Percentiles rank a stretch among this genome's conserved stretches.
Conservation (phyloP, 2,113 vertebrate genomes). For the Microcebus jonahi region DNA sequence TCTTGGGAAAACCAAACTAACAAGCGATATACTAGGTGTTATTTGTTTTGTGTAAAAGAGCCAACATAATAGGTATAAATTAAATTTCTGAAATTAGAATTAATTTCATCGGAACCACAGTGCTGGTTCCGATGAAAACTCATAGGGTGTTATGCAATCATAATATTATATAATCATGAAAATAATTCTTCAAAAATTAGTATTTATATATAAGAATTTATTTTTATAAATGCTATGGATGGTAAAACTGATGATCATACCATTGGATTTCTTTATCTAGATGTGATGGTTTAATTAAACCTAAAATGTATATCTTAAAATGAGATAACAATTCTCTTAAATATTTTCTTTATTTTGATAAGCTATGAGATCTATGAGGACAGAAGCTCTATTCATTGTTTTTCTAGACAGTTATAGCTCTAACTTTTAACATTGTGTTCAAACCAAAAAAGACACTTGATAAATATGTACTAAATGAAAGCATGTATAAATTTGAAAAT, state of each 20-base stretch:
- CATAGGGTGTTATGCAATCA: neutral
- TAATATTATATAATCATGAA: neutral
- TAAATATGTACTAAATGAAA: neutral
- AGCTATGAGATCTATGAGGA: fast-evolving
- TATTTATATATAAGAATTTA: neutral
- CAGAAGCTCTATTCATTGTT: neutral
- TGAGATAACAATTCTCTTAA: neutral
- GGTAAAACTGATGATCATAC: neutral
- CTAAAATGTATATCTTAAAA: neutral
- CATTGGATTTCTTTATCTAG: neutral
- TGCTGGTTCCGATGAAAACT: neutral
- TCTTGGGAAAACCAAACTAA: neutral
- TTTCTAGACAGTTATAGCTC: neutral
- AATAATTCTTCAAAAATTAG: constrained; percentile 9
- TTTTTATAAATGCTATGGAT: neutral
- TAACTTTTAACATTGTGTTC: neutral
- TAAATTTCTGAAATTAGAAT: constrained; percentile 20
- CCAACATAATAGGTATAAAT: neutral
- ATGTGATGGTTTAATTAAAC: neutral
- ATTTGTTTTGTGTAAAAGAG: neutral
- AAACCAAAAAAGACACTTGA: neutral
- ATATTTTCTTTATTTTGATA: constrained; percentile 19
- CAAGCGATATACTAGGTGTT: neutral
- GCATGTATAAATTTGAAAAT: neutral
- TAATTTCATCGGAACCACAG: neutral